These are phyloP conservation scores for Physocephala rufipes DNA, from an alignment of 2,888 invertebrate genomes.

Conservation along the genomic window DNA sequence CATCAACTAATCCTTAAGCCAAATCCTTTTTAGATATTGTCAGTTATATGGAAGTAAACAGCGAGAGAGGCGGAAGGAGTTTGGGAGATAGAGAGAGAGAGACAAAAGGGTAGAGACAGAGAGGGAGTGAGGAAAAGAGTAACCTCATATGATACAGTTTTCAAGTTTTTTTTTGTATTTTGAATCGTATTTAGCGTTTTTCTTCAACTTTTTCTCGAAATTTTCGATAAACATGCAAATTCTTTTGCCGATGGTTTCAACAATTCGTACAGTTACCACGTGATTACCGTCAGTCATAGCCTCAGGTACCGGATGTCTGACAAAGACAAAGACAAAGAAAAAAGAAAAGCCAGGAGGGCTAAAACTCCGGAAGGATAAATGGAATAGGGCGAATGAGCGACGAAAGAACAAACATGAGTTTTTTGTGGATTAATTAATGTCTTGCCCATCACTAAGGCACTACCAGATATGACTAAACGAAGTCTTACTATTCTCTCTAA, in stretches of 20 bases:
- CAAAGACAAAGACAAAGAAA: no score
- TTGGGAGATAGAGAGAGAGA: no score
- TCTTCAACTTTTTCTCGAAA: constrained; percentile 26
- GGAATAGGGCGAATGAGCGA: not conserved
- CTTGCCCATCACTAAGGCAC: constrained; percentile 28
- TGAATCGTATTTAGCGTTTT: not conserved
- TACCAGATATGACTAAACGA: no score
- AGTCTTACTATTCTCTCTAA: constrained; percentile 16
- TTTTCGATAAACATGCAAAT: constrained; percentile 34
- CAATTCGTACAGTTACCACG: no score
- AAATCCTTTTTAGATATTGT: not conserved
- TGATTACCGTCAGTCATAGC: no score
- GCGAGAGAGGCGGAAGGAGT: no score
- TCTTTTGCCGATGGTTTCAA: not conserved
- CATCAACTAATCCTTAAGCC: not conserved
- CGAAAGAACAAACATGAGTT: not conserved
- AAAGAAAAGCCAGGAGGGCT: no score
- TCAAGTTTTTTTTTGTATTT: not conserved
- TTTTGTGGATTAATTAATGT: constrained; percentile 31
- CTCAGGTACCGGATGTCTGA: no score
- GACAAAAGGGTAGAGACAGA: no score
- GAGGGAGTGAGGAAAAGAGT: no score
- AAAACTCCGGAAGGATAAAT: no score
- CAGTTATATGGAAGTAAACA: not conserved
- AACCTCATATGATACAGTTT: no score